Evolutionary conservation across 2,113 vertebrate genomes (phyloP), one percentile per base, ranked within the genome.

Genomic region (Phainopepla nitens): DNA sequence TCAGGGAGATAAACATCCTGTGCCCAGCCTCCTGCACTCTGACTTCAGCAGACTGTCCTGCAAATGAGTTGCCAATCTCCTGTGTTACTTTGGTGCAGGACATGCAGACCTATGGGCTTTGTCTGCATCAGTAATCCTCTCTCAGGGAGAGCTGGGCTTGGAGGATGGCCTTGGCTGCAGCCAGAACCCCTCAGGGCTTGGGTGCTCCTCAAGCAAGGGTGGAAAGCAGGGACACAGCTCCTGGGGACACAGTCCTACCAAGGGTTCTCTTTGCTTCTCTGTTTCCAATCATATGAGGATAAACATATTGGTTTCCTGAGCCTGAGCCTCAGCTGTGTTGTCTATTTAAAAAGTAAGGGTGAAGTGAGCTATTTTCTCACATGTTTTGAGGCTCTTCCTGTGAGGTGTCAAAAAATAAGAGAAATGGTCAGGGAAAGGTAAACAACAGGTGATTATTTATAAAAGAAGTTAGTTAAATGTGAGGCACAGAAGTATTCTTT

Each of bases 151-250:
- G 6, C 13, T 1, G 1, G 36, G 28, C 36, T 31, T 66, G 33
- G 49, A 35, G 33, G 14, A 20, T 13, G 15, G 20, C 16, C 19
- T 31, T 0, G 2, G 53, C 31, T 1, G 0, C 21, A 64, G 47
- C 9, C 28, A 49, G 35, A 56, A 4, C 25, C 13, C 20, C 12
- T 28, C 36, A 28, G 42, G 54, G 31, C n/a, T 31, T 14, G 19
- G 22, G 4, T 3, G 1, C 35, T 58, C 18, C 61, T 62, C 0
- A 0, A 39, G 35, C 57, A 51, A 80, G 8, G 23, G 10, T 61
- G 23, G 22, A 53, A 81, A 73, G 8, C 29, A 36, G 15, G 16
- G 39, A 66, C 18, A 58, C 16, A 41, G 13, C 8, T 49, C 42
- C 4, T 53, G 49, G 49, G 10, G 20, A 36, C 42, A 50, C 36